Evolutionary conservation across 2,113 vertebrate species (phyloP), one percentile per base, ranked within the genome.

Genomic region (Cololabis saira): DNA sequence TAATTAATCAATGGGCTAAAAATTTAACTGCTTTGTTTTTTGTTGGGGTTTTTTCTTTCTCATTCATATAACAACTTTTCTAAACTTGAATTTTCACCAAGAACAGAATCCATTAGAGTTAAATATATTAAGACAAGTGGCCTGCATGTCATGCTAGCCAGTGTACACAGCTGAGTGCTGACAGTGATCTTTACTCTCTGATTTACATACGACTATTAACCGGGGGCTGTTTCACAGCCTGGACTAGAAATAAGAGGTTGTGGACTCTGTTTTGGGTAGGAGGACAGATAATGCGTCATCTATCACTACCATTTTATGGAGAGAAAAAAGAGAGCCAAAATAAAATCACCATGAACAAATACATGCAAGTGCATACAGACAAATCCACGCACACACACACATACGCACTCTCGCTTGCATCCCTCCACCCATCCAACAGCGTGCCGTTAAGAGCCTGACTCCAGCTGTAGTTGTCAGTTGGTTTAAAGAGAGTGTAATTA

Each of bases 401-500:
- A 58, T 49, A 43, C 42, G 43, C 62, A 5, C 55, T 3, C 15
- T 49, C 5, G 1, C 61, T 54, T 33, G 54, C 74, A 64, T 65
- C 78, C 57, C 65, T 76, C 71, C 74, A 67, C 60, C 77, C 80
- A 76, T 78, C 85, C 76, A 81, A 87, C 82, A 70, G 82, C 79
- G 84, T 84, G 83, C 81, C 83, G 80, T 91, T 94, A 87, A 94
- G 95, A 93, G 96, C 91, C 67, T 88, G 72, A 94, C 93, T 96
- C 94, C 95, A 96, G 95, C 95, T 96, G 96, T 95, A 92, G 93
- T 95, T 95, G 95, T 96, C 94, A 94, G 94, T 93, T 90, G 90
- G 94, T 96, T 93, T 95, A 93, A 95, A 94, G 94, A 92, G 93
- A 95, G 94, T 93, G 93, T 95, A 96, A 96, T 96, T 95, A 96